Conservation (phyloP, 1,140 invertebrate genomes). For the Charaxes varanes region DNA sequence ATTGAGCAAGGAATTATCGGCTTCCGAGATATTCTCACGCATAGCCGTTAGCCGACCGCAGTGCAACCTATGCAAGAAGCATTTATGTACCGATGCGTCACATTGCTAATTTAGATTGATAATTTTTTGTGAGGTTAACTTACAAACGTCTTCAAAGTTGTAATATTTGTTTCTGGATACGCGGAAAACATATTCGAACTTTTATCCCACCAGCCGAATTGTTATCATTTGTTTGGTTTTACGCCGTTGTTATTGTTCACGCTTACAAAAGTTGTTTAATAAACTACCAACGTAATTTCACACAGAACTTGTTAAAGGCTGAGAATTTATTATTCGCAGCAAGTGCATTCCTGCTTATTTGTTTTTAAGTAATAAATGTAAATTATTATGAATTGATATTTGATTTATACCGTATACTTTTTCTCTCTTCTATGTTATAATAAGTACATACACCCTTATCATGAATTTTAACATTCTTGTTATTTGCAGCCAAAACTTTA, state of each 20-base stretch:
- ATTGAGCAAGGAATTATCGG: constrained; percentile 59
- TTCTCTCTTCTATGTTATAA: no score
- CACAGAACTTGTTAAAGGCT: constrained; percentile 30
- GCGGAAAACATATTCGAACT: not conserved
- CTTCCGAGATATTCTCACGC: constrained; percentile 59
- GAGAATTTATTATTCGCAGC: no score
- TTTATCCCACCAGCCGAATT: constrained; percentile 16
- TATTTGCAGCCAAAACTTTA: no score
- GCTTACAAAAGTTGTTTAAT: constrained; percentile 42
- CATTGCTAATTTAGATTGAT: constrained; percentile 39
- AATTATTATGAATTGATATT: no score
- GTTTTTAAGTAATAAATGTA: no score
- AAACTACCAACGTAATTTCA: constrained; percentile 32
- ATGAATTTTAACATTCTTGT: no score
- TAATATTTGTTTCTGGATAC: not conserved
- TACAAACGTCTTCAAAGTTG: no score
- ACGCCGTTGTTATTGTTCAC: constrained; percentile 23
- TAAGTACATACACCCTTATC: no score
- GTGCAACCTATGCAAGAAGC: constrained; percentile 57
- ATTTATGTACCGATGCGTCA: constrained; percentile 52
- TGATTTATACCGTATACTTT: no score
- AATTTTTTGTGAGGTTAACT: no score
- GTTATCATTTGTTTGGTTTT: constrained; percentile 36
- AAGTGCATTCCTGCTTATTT: no score
- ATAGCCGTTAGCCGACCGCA: constrained; percentile 52